phyloP scores from a whole-genome alignment of 1,140 invertebrate genomes.

The Formica exsecta region DNA sequence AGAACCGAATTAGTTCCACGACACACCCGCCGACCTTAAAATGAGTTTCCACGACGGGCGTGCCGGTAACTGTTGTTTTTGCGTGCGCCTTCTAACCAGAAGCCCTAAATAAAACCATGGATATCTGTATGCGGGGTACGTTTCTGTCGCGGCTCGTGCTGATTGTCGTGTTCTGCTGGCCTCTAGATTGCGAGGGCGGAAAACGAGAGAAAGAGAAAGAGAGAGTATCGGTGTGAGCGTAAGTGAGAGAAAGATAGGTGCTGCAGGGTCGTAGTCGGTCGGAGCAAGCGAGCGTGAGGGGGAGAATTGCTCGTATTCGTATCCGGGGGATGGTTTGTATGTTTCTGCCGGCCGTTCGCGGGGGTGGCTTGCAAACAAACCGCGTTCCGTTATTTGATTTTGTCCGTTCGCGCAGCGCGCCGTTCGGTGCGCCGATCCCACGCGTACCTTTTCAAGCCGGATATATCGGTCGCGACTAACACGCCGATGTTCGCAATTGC shows the following conservation, averaged over 20 bases:
- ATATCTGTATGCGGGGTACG: constrained; percentile 75
- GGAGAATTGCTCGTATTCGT: constrained; percentile 59
- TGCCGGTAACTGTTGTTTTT: constrained; percentile 34
- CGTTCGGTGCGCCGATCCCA: constrained; percentile 52
- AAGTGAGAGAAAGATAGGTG: neutral
- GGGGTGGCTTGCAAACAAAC: constrained; percentile 80
- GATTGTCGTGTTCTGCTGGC: constrained; percentile 72
- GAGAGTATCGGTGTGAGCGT: neutral
- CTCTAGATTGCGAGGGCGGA: constrained; percentile 59
- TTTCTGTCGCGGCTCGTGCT: constrained; percentile 69
- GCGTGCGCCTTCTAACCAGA: constrained; percentile 73
- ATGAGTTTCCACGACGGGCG: constrained; percentile 71
- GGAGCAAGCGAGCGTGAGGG: constrained; percentile 13
- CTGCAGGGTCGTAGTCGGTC: neutral
- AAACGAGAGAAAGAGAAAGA: neutral
- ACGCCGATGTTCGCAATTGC: constrained; percentile 33
- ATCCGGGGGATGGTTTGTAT: constrained; percentile 67
- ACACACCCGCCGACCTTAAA: constrained; percentile 73
- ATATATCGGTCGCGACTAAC: constrained; percentile 60
- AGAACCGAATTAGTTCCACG: constrained; percentile 72
- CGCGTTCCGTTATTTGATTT: constrained; percentile 82
- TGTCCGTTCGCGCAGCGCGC: constrained; percentile 64
- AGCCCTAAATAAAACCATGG: constrained; percentile 74
- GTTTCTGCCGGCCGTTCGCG: constrained; percentile 70
- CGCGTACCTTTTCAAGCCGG: constrained; percentile 67